Evolutionary conservation across 2,797 vertebrate species (phyloP).

Genomic region (Acanthurus tractus): DNA sequence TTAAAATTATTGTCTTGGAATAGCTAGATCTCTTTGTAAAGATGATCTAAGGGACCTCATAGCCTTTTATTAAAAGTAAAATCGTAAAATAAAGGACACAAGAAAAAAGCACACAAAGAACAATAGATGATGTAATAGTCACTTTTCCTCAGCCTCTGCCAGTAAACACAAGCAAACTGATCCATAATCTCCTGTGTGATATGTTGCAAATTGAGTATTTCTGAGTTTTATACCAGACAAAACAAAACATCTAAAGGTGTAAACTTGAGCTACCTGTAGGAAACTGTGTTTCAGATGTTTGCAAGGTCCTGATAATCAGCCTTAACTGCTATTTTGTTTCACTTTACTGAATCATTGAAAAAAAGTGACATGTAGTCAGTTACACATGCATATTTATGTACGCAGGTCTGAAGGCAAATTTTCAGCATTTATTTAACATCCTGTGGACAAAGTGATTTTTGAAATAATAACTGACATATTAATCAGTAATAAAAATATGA

Average conservation of each 20-base stretch:
- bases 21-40: not conserved
- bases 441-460: not conserved
- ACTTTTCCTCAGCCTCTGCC: not conserved
- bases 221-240: not conserved
- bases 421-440: conserved; percentile 1
- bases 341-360: conserved; percentile 5
- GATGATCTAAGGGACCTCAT: not conserved
- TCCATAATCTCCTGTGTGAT: not conserved
- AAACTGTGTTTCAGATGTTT: conserved; percentile 11
- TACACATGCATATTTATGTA: not conserved
- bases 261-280: not conserved
- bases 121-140: not conserved
- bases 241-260: not conserved
- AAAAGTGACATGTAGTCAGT: not conserved
- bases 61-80: not conserved
- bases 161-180: not conserved
- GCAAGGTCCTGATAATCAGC: not conserved
- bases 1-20: not conserved
- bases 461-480: not conserved
- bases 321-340: not conserved
- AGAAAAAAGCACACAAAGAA: not conserved
- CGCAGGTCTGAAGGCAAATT: not conserved
- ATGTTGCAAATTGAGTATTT: not conserved
- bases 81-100: not conserved
- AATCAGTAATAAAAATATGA: conserved; percentile 11